phyloP scores from a whole-genome alignment of 92 coral and sea anemone genomes.

The Epizoanthus fatuus region DNA sequence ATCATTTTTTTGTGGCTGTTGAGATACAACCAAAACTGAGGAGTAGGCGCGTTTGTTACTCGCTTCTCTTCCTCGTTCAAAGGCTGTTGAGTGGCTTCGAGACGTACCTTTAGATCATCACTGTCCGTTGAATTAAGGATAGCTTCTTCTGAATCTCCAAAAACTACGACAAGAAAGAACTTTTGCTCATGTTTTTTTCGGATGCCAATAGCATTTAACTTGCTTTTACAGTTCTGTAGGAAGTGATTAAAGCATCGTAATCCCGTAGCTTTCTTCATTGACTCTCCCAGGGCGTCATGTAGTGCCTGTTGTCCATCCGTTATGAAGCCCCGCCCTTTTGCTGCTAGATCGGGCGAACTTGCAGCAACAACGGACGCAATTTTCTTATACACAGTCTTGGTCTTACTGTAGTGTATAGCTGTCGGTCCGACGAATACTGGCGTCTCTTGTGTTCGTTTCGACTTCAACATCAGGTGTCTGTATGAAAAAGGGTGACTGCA shows the following conservation, averaged over 20 bases:
- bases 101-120: too few species aligned
- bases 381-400: slow-evolving; percentile 35
- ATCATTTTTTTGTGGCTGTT: too few species aligned
- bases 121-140: too few species aligned
- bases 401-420: slow-evolving; percentile 57
- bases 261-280: slow-evolving; percentile 53
- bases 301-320: slow-evolving; percentile 57
- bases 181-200: slow-evolving; percentile 5
- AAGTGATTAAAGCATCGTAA: slow-evolving; percentile 58
- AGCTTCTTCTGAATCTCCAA: slow-evolving; percentile 17
- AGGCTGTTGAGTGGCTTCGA: too few species aligned
- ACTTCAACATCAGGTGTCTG: slow-evolving; percentile 56
- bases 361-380: slow-evolving; percentile 40
- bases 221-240: slow-evolving; percentile 40
- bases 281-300: slow-evolving; percentile 50
- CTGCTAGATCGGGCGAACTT: slow-evolving; percentile 19
- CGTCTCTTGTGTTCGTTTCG: neutral
- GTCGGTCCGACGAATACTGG: slow-evolving; percentile 64
- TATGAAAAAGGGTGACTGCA: slow-evolving; percentile 53
- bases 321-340: slow-evolving; percentile 47
- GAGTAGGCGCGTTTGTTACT: too few species aligned
- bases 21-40: too few species aligned
- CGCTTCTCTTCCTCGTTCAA: too few species aligned
- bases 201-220: neutral
- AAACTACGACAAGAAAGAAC: slow-evolving; percentile 38